Evolutionary conservation across 2,888 invertebrate species (phyloP), one percentile per base, ranked within the genome.

Genomic region (Tetragonula carbonaria): DNA sequence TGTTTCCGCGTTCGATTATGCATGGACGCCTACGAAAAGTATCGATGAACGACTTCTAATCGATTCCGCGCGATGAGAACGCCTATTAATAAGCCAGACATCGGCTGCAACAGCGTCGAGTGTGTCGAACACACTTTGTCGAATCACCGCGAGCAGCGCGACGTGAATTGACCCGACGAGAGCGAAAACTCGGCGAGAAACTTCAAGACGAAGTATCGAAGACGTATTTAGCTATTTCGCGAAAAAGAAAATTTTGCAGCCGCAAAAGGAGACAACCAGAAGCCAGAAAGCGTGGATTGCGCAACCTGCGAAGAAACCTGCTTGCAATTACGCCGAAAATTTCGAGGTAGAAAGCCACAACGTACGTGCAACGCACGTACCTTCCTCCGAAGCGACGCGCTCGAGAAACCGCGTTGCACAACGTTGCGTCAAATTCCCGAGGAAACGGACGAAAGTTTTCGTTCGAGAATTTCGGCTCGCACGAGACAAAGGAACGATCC

Each of bases 21-120:
- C 62, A 76, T 70, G 76, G 51, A 76, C 76, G 70, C 70, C 76
- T 76, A 70, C 76, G 8, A 70, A 62, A 53, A 70, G 18, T 33
- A n/a, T 51, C 70, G 70, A 62, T 21, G 62, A 70, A 75, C 57
- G 57, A 68, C 21, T 59, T 59, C 57, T 50, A 57, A 75, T 75
- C 73, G 55, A 65, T 57, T 57, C 66, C 11, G 8, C 21, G 66
- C 16, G 76, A 70, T n/a, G 3, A 57, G 55, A 71, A 55, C 70
- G 65, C 28, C n/a, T 21, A 23, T 23, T 18, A 11, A 45, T 8
- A 38, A 33, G 33, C 45, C 4, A 38, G 28, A 13, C 53, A 57
- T 38, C 16, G 45, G 2, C 57, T 14, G 38, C 57, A n/a, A 57
- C 4, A 18, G 5, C 28, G 3, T 59, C 2, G 23, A 50, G 14